A percentile compares a stretch with the other conserved stretches of the same genome.
Conservation (phyloP, 2,888 invertebrate species). For the Oxystoma pomonae region DNA sequence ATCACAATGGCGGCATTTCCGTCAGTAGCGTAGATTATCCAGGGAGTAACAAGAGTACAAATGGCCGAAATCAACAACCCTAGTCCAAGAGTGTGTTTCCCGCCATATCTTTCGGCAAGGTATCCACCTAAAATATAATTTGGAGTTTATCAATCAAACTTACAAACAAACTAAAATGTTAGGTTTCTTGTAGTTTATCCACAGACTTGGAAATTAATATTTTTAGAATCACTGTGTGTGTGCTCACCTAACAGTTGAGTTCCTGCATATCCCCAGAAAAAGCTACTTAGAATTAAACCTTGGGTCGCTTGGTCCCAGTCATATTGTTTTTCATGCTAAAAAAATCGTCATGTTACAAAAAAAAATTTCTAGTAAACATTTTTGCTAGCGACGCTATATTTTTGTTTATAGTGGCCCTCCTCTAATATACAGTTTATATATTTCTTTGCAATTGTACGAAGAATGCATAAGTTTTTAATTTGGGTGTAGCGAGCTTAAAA, state of each 20-base stretch:
- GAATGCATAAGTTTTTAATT: too few relatives aligned
- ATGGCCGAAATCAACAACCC: constrained; percentile 81
- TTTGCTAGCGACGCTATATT: too few relatives aligned
- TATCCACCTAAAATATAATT: constrained; percentile 76
- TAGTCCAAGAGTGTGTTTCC: constrained; percentile 75
- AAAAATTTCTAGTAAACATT: too few relatives aligned
- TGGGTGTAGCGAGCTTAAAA: too few relatives aligned
- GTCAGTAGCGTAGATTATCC: constrained; percentile 49
- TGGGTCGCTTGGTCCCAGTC: constrained; percentile 67
- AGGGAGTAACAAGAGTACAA: constrained; percentile 75
- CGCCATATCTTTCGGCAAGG: constrained; percentile 73
- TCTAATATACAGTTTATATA: too few relatives aligned
- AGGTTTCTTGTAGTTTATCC: too few relatives aligned
- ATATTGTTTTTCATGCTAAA: constrained; percentile 30
- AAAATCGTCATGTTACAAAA: too few relatives aligned
- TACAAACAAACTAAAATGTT: too few relatives aligned
- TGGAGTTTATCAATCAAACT: not conserved
- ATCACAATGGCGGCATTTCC: constrained; percentile 65
- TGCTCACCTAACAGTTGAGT: constrained; percentile 52
- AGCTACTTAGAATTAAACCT: constrained; percentile 73
- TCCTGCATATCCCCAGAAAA: constrained; percentile 80
- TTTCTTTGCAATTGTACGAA: too few relatives aligned
- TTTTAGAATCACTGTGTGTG: not conserved
- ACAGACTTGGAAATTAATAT: too few relatives aligned
- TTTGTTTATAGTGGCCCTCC: too few relatives aligned